A percentile compares a stretch with the other conserved stretches of the same genome.
These are phyloP conservation scores for Lampropteryx suffumata DNA, from an alignment of 2,888 invertebrate genomes.

Conservation along the genomic window DNA sequence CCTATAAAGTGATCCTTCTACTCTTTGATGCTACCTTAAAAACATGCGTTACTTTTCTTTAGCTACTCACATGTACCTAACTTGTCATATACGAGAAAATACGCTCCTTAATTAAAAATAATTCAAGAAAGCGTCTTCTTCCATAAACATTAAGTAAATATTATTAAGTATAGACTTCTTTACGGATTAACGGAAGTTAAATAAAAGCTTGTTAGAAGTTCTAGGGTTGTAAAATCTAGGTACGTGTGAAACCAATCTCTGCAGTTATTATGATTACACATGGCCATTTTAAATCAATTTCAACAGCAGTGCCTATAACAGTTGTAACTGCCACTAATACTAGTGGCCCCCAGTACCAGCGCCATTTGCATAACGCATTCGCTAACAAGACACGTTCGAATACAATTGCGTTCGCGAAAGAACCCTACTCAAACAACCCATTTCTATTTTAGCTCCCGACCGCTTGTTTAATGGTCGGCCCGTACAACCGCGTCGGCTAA, in stretches of 20 bases:
- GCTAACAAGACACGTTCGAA: constrained; percentile 80
- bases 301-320: constrained; percentile 29
- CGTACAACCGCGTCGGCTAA: constrained; percentile 80
- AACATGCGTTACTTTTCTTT: no score
- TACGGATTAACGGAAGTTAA: neutral
- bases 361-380: constrained; percentile 78
- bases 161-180: neutral
- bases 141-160: no score
- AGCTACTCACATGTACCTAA: no score
- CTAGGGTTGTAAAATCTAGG: constrained; percentile 3
- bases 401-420: constrained; percentile 81
- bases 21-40: no score
- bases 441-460: constrained; percentile 79
- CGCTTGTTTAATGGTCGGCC: constrained; percentile 81
- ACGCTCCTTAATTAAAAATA: no score
- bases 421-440: constrained; percentile 82
- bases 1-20: no score
- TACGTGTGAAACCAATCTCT: constrained; percentile 6
- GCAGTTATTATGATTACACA: constrained; percentile 9
- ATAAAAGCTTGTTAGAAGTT: constrained; percentile 5
- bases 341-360: constrained; percentile 39
- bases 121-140: no score
- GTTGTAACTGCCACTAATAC: constrained; percentile 38
- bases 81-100: no score
- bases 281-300: constrained; percentile 28